Conservation (phyloP, 2,797 vertebrate species). For the Melanotaenia pygmaea region DNA sequence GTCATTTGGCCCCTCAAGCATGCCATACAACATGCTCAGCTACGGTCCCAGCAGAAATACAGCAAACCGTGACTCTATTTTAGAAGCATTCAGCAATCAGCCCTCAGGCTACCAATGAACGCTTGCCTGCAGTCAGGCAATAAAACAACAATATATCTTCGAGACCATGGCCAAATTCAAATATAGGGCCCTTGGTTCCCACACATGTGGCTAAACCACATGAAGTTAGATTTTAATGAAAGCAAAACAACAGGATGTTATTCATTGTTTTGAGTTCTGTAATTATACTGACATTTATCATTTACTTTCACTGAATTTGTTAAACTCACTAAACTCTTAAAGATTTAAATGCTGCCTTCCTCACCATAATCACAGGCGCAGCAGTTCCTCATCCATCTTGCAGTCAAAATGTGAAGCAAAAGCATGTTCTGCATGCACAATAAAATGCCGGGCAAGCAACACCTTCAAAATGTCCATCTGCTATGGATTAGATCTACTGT, state of each 20-base stretch:
- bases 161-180: conserved; percentile 29
- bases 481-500: conserved; percentile 58
- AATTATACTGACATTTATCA: conserved; percentile 24
- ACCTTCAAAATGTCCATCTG: conserved; percentile 63
- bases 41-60: conserved; percentile 49
- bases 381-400: conserved; percentile 29
- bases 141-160: conserved; percentile 37
- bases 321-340: background rate
- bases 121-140: conserved; percentile 42
- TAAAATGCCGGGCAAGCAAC: conserved; percentile 45
- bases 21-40: conserved; percentile 28
- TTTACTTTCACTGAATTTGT: conserved; percentile 19
- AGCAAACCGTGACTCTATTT: conserved; percentile 39
- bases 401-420: conserved; percentile 35
- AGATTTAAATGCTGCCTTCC: conserved; percentile 21
- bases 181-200: background rate
- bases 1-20: conserved; percentile 44
- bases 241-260: conserved; percentile 4
- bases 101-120: conserved; percentile 23
- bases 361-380: conserved; percentile 20
- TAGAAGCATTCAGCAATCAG: conserved; percentile 43
- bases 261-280: background rate
- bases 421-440: conserved; percentile 38
- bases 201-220: background rate
- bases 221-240: conserved; percentile 11